These are phyloP conservation scores for Gadopsis bispinosus DNA, from an alignment of 2,797 vertebrate genomes.

Conservation along the genomic window DNA sequence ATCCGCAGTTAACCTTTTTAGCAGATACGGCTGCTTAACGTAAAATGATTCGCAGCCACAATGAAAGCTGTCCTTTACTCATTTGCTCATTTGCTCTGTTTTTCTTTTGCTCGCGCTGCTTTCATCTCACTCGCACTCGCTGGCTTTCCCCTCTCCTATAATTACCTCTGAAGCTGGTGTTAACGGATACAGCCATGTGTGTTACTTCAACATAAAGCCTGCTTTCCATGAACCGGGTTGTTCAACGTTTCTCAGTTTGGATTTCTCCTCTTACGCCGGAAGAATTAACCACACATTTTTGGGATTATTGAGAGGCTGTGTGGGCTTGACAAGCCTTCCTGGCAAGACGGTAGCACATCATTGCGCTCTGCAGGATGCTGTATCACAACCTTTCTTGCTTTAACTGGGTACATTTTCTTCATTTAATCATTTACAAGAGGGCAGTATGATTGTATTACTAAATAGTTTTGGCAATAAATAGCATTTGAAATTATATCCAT, in stretches of 20 bases:
- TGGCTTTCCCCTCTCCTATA: neutral
- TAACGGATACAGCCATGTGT: neutral
- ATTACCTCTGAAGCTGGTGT: neutral
- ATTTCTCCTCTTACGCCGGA: neutral
- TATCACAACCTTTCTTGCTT: neutral
- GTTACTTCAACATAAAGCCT: conserved; percentile 11
- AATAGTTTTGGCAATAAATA: conserved; percentile 6
- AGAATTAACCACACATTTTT: conserved; percentile 19
- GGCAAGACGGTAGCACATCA: neutral
- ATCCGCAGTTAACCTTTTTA: conserved; percentile 26
- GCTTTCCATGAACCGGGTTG: neutral
- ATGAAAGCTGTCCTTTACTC: conserved; percentile 20
- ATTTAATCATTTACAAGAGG: conserved; percentile 6
- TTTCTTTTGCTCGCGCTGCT: conserved; percentile 14
- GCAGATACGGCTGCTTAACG: conserved; percentile 25
- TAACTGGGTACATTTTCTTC: neutral
- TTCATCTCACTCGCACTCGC: conserved; percentile 19
- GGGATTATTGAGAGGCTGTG: conserved; percentile 1
- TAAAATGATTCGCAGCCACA: conserved; percentile 37
- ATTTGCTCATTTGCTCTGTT: conserved; percentile 24
- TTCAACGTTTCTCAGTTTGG: neutral
- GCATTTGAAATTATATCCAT: conserved; percentile 25
- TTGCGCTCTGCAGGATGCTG: conserved; percentile 12
- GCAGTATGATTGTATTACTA: conserved; percentile 5
- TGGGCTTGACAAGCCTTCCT: conserved; percentile 10